These are phyloP conservation scores for Istiophorus platypterus DNA, from an alignment of 2,113 vertebrate species.

Conservation along the genomic window DNA sequence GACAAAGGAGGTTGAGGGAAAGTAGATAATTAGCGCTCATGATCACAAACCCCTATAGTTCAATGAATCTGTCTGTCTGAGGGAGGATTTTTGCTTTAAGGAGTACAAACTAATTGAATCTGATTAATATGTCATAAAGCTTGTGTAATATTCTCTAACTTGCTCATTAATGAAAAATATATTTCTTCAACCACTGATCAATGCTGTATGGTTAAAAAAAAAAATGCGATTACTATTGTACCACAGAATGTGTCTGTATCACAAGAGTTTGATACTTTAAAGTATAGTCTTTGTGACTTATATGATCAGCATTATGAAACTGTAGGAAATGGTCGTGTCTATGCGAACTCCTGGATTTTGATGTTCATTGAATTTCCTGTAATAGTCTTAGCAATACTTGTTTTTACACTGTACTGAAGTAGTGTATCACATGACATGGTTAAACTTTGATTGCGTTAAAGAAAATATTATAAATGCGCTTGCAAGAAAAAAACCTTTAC, in stretches of 20 bases:
- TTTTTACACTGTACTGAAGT: too few species aligned
- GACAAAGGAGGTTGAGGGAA: neutral
- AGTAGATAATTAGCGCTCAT: neutral
- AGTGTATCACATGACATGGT: too few species aligned
- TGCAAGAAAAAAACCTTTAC: too few species aligned
- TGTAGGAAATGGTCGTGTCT: too few species aligned
- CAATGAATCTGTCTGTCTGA: neutral
- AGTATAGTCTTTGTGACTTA: neutral
- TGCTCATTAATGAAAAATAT: constrained; percentile 13
- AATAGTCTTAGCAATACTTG: too few species aligned
- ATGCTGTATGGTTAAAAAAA: neutral
- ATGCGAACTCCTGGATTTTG: too few species aligned
- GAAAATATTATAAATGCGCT: too few species aligned
- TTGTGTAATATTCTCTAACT: constrained; percentile 1
- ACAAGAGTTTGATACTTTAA: neutral
- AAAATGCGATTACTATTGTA: neutral
- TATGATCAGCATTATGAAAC: too few species aligned
- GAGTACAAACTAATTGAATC: neutral
- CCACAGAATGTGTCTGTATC: neutral
- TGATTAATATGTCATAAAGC: neutral
- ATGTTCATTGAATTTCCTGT: too few species aligned
- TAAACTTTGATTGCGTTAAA: too few species aligned
- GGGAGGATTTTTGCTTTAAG: neutral
- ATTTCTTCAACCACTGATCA: neutral
- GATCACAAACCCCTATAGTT: neutral